A percentile compares a stretch with the other conserved stretches of the same genome.
These are phyloP conservation scores for Marronus borbonicus DNA, from an alignment of 2,888 invertebrate species.

Conservation along the genomic window DNA sequence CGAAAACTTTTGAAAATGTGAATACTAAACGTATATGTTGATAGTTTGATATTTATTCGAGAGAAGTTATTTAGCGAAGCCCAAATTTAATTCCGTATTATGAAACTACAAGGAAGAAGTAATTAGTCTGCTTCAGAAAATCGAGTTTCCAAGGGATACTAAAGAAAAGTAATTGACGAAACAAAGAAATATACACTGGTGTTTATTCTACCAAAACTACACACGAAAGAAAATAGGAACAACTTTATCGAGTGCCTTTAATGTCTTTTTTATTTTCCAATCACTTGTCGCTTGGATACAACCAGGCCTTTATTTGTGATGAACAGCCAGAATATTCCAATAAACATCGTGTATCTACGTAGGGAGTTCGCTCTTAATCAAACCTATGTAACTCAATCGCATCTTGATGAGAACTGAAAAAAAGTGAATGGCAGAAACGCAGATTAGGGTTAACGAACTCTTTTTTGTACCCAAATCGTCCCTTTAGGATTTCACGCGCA, in stretches of 20 bases:
- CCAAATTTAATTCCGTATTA: too few species aligned
- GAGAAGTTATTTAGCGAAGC: too few species aligned
- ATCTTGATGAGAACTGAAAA: neutral
- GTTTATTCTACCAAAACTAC: neutral
- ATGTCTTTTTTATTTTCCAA: slow-evolving; percentile 4
- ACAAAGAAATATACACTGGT: neutral
- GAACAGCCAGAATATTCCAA: neutral
- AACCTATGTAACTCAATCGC: slow-evolving; percentile 28
- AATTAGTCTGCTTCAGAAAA: too few species aligned
- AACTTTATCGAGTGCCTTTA: neutral
- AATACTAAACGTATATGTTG: too few species aligned
- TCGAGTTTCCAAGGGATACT: too few species aligned
- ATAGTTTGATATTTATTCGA: too few species aligned
- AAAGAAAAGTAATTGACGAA: too few species aligned
- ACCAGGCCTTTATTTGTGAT: neutral
- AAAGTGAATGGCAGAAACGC: slow-evolving; percentile 29
- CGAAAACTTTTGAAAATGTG: too few species aligned
- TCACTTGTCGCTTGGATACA: neutral
- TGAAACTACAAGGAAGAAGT: too few species aligned
- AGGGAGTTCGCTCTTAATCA: neutral
- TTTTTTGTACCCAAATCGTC: slow-evolving; percentile 22
- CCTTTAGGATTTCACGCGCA: slow-evolving; percentile 29
- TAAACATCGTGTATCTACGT: slow-evolving; percentile 8
- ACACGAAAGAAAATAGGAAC: neutral
- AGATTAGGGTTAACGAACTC: slow-evolving; percentile 44